phyloP scores from a whole-genome alignment of 2,113 vertebrate species.

The Chaenocephalus aceratus region DNA sequence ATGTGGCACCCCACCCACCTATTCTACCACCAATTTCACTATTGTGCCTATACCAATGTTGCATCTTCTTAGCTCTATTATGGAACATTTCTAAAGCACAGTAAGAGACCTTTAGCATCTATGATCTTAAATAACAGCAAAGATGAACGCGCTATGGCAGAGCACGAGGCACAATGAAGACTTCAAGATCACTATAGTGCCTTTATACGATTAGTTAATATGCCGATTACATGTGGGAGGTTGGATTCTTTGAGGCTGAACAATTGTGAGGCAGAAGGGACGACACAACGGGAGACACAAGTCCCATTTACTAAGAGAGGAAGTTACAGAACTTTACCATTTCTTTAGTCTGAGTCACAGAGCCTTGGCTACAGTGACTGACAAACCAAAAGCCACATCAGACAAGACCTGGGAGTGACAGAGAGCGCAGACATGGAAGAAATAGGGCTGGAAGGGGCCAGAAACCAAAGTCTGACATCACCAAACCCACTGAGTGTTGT shows the following conservation, averaged over 20 bases:
- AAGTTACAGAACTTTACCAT: slow-evolving; percentile 48
- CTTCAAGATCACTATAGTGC: neutral
- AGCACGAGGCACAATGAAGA: neutral
- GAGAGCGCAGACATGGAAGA: slow-evolving; percentile 42
- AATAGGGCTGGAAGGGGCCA: slow-evolving; percentile 56
- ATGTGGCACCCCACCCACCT: neutral
- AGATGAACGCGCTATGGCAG: neutral
- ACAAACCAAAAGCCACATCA: slow-evolving; percentile 67
- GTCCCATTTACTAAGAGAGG: slow-evolving; percentile 25
- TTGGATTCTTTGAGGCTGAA: neutral
- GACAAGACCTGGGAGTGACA: slow-evolving; percentile 48
- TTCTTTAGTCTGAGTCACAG: slow-evolving; percentile 68
- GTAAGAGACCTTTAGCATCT: neutral
- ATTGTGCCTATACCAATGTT: neutral
- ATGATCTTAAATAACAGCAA: slow-evolving; percentile 16
- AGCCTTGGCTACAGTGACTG: slow-evolving; percentile 45
- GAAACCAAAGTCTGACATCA: slow-evolving; percentile 55
- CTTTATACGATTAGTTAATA: neutral
- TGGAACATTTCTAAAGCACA: neutral
- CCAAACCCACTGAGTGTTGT: slow-evolving; percentile 24
- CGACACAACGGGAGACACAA: slow-evolving; percentile 47
- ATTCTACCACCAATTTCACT: neutral
- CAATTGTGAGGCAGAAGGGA: slow-evolving; percentile 15
- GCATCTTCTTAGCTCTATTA: slow-evolving; percentile 1
- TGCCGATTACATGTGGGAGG: neutral